phyloP scores from a whole-genome alignment of 2,888 invertebrate species.

The Anaspis maculata region DNA sequence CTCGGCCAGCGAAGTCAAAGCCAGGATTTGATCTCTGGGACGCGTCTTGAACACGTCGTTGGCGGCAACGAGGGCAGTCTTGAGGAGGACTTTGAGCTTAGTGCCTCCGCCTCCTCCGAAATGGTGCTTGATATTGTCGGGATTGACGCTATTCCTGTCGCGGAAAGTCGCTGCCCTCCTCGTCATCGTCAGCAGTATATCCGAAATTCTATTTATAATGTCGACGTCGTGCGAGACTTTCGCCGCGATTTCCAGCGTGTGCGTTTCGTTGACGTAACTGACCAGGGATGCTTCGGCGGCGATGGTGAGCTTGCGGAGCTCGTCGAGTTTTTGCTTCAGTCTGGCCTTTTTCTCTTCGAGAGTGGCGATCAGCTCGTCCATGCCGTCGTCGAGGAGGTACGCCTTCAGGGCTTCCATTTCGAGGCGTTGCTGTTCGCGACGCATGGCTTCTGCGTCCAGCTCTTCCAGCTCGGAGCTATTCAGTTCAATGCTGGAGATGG shows the following conservation, averaged over 20 bases:
- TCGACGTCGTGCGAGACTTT: constrained; percentile 34
- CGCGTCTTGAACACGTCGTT: constrained; percentile 39
- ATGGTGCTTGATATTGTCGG: constrained; percentile 36
- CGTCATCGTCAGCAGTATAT: constrained; percentile 37
- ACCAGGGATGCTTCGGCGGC: constrained; percentile 33
- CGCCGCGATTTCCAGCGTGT: constrained; percentile 34
- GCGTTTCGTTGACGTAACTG: constrained; percentile 34
- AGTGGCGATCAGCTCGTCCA: constrained; percentile 35
- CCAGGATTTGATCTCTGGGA: constrained; percentile 40
- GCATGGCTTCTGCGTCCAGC: constrained; percentile 27
- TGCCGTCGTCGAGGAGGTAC: constrained; percentile 34
- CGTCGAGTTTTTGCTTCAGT: constrained; percentile 36
- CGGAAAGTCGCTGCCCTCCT: constrained; percentile 36
- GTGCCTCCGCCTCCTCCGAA: constrained; percentile 27
- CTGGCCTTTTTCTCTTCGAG: constrained; percentile 37
- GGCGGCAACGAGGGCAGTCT: constrained; percentile 38
- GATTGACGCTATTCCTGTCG: constrained; percentile 37
- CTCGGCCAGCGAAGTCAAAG: constrained; percentile 33
- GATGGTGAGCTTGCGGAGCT: constrained; percentile 33
- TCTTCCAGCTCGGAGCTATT: constrained; percentile 30
- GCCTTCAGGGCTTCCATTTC: constrained; percentile 31
- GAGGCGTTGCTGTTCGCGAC: constrained; percentile 28
- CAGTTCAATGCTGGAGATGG: constrained; percentile 24
- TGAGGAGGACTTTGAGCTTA: constrained; percentile 36
- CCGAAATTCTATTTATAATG: constrained; percentile 36